Conservation (phyloP, 92 coral and sea anemone genomes). For the Phymanthus crucifer region DNA sequence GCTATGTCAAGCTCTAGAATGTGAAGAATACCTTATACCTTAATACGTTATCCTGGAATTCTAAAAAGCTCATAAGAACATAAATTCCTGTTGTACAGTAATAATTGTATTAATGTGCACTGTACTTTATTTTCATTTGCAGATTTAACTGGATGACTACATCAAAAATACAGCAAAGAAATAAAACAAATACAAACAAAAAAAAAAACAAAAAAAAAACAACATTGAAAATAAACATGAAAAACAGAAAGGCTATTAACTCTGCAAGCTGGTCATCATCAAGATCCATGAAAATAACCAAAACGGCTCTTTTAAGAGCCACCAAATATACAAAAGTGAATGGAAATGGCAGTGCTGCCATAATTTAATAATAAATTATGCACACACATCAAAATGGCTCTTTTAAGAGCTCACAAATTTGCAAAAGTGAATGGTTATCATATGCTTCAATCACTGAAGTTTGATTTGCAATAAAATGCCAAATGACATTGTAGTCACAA, state of each 20-base stretch:
- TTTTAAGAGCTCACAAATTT: too few species aligned
- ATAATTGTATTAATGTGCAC: not conserved
- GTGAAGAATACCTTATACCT: not conserved
- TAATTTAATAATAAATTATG: too few species aligned
- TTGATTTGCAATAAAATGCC: not conserved
- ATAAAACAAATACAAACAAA: not conserved
- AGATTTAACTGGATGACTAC: constrained; percentile 10
- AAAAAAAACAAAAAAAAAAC: not conserved
- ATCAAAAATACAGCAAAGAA: constrained; percentile 1
- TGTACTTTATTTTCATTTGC: constrained; percentile 19
- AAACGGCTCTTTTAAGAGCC: constrained; percentile 36
- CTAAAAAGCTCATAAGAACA: not conserved
- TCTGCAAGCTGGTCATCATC: constrained; percentile 9
- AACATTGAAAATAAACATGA: not conserved
- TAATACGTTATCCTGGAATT: constrained; percentile 1
- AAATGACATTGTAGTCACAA: not conserved
- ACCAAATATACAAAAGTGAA: constrained; percentile 24
- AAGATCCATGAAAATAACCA: constrained; percentile 10
- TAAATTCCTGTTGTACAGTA: not conserved
- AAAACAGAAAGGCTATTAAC: constrained; percentile 5
- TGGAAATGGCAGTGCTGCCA: not conserved
- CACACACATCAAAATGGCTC: too few species aligned
- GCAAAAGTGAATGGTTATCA: too few species aligned
- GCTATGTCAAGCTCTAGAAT: constrained; percentile 8
- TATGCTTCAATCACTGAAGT: too few species aligned